Evolutionary conservation across 2,797 vertebrate species (phyloP), one percentile per base, ranked within the genome.

Genomic region (Lycodopsis pacificus): DNA sequence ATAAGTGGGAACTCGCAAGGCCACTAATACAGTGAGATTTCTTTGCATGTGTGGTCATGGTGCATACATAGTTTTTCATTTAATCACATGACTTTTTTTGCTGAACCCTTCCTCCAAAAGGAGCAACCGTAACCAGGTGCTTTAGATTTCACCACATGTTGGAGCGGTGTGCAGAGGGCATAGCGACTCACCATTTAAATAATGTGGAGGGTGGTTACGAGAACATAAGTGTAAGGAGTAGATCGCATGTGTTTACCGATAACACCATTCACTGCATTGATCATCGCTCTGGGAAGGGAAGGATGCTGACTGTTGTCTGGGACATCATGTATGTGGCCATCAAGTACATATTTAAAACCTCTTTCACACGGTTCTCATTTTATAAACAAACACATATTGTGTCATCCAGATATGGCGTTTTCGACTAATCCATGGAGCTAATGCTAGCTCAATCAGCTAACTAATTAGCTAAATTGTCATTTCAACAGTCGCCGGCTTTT

Each of bases 1-100:
- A 15, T 12, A 22, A 22, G 56, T 15, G 48, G 59, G 69, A 84
- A 25, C 5, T 73, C 51, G 71, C 32, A 22, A 17, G 9, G 11
- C 54, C 40, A n/a, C 36, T 57, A 56, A 56, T 2, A 7, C 22
- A 2, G 17, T 0, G 6, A 57, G 7, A 27, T 4, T 5, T 20
- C 34, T 14, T 14, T 7, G 14, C 9, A n/a, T 36, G 42, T 38
- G 30, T 30, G 25, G 38, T 65, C 22, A 5, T 8, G 36, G 49
- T n/a, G 66, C 20, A 7, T 27, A 15, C 6, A 8, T 56, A 17
- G 20, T 15, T 63, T 61, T 48, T 17, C 17, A 46, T 48, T 44
- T 8, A 44, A 46, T 2, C 19, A 20, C 1, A 19, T 17, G 15
- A 42, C n/a, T 9, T 1, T 7, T 1, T 53, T 64, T 0, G n/a